phyloP scores from a whole-genome alignment of 1,140 invertebrate species.

The Drosophila nannoptera region DNA sequence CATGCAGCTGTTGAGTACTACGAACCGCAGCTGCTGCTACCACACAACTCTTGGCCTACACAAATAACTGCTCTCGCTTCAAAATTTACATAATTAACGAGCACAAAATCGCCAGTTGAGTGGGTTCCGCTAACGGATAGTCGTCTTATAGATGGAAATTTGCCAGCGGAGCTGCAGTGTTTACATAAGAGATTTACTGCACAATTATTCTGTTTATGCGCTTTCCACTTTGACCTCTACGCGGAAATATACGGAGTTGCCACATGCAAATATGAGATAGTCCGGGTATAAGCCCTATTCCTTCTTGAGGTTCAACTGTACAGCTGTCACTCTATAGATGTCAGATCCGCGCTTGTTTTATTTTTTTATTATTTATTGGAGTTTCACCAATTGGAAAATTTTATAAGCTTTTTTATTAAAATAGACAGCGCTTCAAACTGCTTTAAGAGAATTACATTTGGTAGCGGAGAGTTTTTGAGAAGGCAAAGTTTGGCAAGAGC shows the following conservation, averaged over 20 bases:
- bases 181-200: neutral
- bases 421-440: neutral
- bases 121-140: neutral
- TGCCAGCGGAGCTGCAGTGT: neutral
- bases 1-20: slow-evolving; percentile 17
- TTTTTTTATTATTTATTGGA: too few relatives aligned
- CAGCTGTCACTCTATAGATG: too few relatives aligned
- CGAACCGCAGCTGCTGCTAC: neutral
- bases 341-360: too few relatives aligned
- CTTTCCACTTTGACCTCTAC: too few relatives aligned
- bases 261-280: too few relatives aligned
- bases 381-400: too few relatives aligned
- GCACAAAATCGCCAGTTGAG: slow-evolving; percentile 3
- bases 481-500: too few relatives aligned
- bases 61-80: slow-evolving; percentile 2
- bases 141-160: neutral
- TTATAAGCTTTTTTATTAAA: neutral
- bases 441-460: neutral
- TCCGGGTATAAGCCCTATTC: too few relatives aligned
- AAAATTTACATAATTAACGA: slow-evolving; percentile 14
- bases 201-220: neutral
- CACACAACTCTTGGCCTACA: neutral
- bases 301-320: too few relatives aligned
- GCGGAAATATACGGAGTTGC: too few relatives aligned
- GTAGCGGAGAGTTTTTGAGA: neutral